These are phyloP conservation scores for Parapristionchus giblindavisi DNA, from an alignment of 2,888 invertebrate genomes.

Conservation along the genomic window DNA sequence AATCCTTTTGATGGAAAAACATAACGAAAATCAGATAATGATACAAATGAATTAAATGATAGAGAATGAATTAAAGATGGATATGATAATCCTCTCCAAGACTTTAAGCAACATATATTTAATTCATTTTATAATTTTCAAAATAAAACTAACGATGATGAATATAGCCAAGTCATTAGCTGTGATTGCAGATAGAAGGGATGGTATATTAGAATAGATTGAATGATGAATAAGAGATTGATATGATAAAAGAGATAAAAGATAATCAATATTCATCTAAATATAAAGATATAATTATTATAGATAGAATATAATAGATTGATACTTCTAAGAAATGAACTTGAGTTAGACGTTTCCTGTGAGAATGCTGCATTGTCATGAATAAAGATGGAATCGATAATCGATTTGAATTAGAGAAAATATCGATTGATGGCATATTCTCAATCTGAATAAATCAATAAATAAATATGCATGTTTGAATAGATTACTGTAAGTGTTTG, in stretches of 20 bases:
- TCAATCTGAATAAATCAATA: neutral
- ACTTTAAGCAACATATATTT: neutral
- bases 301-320: neutral
- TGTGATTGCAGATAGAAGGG: neutral
- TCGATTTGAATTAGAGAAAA: neutral
- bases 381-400: neutral
- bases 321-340: neutral
- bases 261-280: neutral
- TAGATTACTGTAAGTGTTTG: neutral
- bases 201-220: neutral
- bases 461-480: neutral
- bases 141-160: neutral
- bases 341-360: neutral
- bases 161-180: neutral
- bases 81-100: neutral
- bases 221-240: neutral
- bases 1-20: constrained; percentile 15
- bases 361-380: neutral
- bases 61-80: neutral
- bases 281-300: neutral
- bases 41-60: constrained; percentile 12
- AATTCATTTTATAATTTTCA: neutral
- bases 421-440: constrained; percentile 21
- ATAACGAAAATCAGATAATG: constrained; percentile 19
- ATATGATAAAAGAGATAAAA: neutral